Percentiles rank a stretch among this genome's conserved stretches.
Evolutionary conservation across 2,888 invertebrate genomes (phyloP).

Genomic region (Diabrotica balteata): DNA sequence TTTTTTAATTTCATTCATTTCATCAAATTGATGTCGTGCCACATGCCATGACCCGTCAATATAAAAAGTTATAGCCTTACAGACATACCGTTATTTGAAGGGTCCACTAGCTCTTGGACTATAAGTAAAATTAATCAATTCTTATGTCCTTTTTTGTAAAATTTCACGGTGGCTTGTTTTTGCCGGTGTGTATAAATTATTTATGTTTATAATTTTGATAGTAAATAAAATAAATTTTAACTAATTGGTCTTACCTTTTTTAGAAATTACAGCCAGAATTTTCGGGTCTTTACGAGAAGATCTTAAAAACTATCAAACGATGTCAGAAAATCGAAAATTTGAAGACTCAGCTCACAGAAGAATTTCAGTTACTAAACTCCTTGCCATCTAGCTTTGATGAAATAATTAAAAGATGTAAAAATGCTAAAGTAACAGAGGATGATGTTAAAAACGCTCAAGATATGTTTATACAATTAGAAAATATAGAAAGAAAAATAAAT

Average conservation of each 20-base stretch:
- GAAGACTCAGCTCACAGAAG: slow-evolving; percentile 49
- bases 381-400: slow-evolving; percentile 61
- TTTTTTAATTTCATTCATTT: too few species aligned
- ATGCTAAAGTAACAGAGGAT: slow-evolving; percentile 60
- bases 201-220: too few species aligned
- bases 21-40: too few species aligned
- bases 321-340: slow-evolving; percentile 40
- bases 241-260: not conserved
- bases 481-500: slow-evolving; percentile 60
- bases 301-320: slow-evolving; percentile 60
- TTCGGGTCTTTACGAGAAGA: slow-evolving; percentile 64
- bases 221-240: too few species aligned
- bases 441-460: slow-evolving; percentile 66
- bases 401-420: slow-evolving; percentile 62
- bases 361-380: slow-evolving; percentile 58
- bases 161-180: too few species aligned
- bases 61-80: too few species aligned
- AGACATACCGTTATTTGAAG: too few species aligned
- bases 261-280: slow-evolving; percentile 65
- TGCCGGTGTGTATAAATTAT: too few species aligned
- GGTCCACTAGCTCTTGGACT: too few species aligned
- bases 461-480: slow-evolving; percentile 49
- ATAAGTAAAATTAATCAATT: too few species aligned
- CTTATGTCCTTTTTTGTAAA: too few species aligned
- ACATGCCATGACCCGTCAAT: too few species aligned